phyloP scores from a whole-genome alignment of 2,888 invertebrate species.

The Mylabris sibirica region DNA sequence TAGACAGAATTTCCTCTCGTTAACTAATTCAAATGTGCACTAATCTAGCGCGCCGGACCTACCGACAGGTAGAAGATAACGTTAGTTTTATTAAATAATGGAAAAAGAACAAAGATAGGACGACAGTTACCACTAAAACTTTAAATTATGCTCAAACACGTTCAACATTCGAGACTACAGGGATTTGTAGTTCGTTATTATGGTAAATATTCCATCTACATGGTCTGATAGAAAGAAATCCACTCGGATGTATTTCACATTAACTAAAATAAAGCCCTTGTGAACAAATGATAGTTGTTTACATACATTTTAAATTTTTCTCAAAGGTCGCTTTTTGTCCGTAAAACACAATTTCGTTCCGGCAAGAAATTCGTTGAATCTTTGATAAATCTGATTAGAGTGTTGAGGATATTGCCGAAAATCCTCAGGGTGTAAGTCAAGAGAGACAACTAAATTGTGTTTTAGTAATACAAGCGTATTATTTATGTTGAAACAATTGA shows the following conservation, averaged over 20 bases:
- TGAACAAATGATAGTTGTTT: not conserved
- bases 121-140: not conserved
- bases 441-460: no score
- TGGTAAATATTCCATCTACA: constrained; percentile 6
- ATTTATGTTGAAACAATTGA: not conserved
- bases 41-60: not conserved
- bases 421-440: not conserved
- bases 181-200: constrained; percentile 8
- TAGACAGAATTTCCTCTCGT: not conserved
- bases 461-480: no score
- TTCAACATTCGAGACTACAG: not conserved
- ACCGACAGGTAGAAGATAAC: not conserved
- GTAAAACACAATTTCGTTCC: not conserved
- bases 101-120: not conserved
- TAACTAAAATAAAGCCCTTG: not conserved
- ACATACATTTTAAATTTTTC: not conserved
- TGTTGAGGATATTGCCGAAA: not conserved
- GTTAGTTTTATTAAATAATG: not conserved
- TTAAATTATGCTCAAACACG: constrained; percentile 6
- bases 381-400: not conserved
- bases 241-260: not conserved
- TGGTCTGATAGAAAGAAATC: not conserved
- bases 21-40: not conserved
- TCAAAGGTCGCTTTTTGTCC: not conserved
- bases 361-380: not conserved